phyloP scores from a whole-genome alignment of 2,888 invertebrate species.

The Dorcus hopei region DNA sequence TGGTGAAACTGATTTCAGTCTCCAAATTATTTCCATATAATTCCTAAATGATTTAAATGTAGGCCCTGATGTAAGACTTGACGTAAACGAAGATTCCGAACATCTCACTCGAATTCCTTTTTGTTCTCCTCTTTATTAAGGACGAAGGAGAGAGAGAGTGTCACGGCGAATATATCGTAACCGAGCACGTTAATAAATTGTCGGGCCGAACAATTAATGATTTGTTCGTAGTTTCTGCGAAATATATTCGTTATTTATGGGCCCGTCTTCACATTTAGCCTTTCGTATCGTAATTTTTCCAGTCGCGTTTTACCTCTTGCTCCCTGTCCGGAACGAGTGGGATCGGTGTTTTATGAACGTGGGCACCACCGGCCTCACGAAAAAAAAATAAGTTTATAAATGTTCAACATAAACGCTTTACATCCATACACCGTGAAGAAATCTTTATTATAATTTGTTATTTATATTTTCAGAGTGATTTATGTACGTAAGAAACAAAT shows the following conservation, averaged over 20 bases:
- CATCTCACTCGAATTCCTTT: too few relatives aligned
- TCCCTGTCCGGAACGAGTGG: conserved; percentile 2
- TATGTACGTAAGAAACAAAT: too few relatives aligned
- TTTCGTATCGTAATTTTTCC: conserved; percentile 3
- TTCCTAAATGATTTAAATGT: too few relatives aligned
- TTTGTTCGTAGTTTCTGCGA: conserved; percentile 15
- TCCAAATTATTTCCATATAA: too few relatives aligned
- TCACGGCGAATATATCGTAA: conserved; percentile 3
- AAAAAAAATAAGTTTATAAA: neutral
- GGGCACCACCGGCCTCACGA: neutral
- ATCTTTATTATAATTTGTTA: too few relatives aligned
- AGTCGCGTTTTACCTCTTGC: neutral
- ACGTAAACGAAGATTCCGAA: too few relatives aligned
- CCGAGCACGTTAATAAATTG: conserved; percentile 14
- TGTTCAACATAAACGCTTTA: too few relatives aligned
- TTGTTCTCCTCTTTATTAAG: too few relatives aligned
- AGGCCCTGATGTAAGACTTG: too few relatives aligned
- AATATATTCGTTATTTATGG: conserved; percentile 18
- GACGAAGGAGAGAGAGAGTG: neutral
- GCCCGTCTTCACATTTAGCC: conserved; percentile 3
- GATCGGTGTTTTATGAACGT: conserved; percentile 8
- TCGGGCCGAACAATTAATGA: conserved; percentile 15
- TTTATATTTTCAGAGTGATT: too few relatives aligned
- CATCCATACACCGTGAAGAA: too few relatives aligned
- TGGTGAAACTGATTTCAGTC: too few relatives aligned